These are phyloP conservation scores for Lepilemur ruficaudatus DNA, from an alignment of 2,797 vertebrate genomes.

Conservation along the genomic window DNA sequence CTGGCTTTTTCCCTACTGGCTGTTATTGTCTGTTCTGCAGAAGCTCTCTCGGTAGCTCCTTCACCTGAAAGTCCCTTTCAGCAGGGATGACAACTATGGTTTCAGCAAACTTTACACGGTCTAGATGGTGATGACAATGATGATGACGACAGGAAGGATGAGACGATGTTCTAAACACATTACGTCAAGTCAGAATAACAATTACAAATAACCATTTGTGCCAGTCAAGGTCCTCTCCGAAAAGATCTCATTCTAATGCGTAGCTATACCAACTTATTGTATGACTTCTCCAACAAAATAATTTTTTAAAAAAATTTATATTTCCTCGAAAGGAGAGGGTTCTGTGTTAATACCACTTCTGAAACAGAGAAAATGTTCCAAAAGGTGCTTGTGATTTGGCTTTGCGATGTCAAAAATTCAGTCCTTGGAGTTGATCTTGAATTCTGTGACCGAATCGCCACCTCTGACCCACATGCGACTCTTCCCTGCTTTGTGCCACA, in stretches of 20 bases:
- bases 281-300: not conserved
- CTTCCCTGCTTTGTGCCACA: slow-evolving; percentile 24
- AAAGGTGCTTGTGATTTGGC: not conserved
- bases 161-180: accelerated
- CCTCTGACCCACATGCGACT: not conserved
- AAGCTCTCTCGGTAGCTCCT: not conserved
- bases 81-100: no score
- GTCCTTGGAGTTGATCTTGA: not conserved
- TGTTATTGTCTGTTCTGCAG: not conserved
- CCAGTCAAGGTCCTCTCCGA: not conserved
- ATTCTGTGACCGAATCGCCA: not conserved
- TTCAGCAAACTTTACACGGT: not conserved
- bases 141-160: accelerated
- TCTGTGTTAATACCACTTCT: not conserved
- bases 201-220: not conserved
- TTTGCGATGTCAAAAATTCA: not conserved
- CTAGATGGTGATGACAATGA: not conserved
- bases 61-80: not conserved
- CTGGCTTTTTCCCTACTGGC: not conserved
- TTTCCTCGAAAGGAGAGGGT: not conserved
- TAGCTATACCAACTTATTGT: not conserved
- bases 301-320: not conserved
- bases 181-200: not conserved
- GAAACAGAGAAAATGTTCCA: not conserved
- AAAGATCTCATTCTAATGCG: not conserved